These are phyloP conservation scores for Anthophora plumipes DNA, from an alignment of 2,888 invertebrate species.

Conservation along the genomic window DNA sequence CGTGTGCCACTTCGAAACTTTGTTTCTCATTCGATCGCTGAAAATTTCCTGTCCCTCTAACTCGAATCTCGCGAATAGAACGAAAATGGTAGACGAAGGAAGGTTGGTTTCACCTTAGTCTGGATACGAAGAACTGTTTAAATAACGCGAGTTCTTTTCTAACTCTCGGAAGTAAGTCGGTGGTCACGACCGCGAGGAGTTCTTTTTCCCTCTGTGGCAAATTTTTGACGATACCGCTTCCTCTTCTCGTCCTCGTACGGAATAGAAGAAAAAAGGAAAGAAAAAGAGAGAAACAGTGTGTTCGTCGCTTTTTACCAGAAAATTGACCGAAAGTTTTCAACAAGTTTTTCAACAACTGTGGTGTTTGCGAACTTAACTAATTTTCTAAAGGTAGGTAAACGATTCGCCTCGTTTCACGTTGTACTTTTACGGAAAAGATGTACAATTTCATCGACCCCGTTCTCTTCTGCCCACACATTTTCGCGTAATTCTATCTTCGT, in stretches of 20 bases:
- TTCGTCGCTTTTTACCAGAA: neutral
- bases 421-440: too few relatives aligned
- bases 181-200: neutral
- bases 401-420: too few relatives aligned
- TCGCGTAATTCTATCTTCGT: conserved; percentile 5
- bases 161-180: neutral
- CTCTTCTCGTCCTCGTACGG: neutral
- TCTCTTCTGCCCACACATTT: neutral
- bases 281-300: conserved; percentile 19
- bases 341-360: neutral
- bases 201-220: neutral
- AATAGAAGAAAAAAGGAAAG: too few relatives aligned
- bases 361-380: conserved; percentile 2
- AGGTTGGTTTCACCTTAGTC: neutral
- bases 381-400: neutral
- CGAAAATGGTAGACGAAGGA: neutral
- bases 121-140: neutral
- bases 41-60: conserved; percentile 16
- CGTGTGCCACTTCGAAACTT: neutral
- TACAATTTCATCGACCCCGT: neutral
- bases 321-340: conserved; percentile 15
- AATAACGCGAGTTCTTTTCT: conserved; percentile 21
- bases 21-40: neutral
- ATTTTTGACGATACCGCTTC: conserved; percentile 22
- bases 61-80: neutral